Percentiles rank a stretch among this genome's conserved stretches.
phyloP scores from a whole-genome alignment of 2,888 invertebrate species.

The Lathronympha strigana region DNA sequence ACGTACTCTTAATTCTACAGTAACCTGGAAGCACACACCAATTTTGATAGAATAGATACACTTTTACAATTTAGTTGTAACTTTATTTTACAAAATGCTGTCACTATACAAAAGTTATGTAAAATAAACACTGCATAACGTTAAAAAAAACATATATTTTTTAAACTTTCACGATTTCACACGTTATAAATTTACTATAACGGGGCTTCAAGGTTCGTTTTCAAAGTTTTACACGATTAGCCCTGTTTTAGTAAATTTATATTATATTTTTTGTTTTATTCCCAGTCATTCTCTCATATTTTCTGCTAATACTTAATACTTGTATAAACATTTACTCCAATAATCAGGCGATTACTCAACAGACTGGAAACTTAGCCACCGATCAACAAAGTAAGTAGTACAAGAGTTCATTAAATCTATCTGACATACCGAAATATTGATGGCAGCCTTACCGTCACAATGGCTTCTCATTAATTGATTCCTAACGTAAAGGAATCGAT shows the following conservation, averaged over 20 bases:
- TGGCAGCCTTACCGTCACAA: too few relatives aligned
- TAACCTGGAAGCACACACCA: constrained; percentile 83
- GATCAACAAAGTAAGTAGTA: neutral
- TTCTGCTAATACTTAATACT: neutral
- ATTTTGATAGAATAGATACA: constrained; percentile 58
- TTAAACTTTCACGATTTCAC: too few relatives aligned
- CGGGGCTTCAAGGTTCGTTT: too few relatives aligned
- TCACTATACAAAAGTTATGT: neutral
- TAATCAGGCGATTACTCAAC: neutral
- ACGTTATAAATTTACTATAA: too few relatives aligned
- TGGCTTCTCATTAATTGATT: too few relatives aligned
- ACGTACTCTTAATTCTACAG: constrained; percentile 61
- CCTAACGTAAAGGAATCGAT: too few relatives aligned
- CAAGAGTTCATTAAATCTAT: neutral
- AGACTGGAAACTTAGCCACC: neutral
- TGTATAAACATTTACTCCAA: constrained; percentile 2
- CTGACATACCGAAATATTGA: too few relatives aligned
- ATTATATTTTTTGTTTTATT: constrained; percentile 10
- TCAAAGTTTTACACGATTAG: too few relatives aligned
- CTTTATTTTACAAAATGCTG: constrained; percentile 1
- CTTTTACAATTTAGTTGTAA: constrained; percentile 8
- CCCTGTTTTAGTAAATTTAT: too few relatives aligned
- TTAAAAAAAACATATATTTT: neutral
- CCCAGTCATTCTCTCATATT: neutral
- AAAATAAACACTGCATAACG: too few relatives aligned